Percentiles rank a stretch among this genome's conserved stretches.
phyloP scores from a whole-genome alignment of 1,140 invertebrate genomes.

The Octopus bimaculoides region DNA sequence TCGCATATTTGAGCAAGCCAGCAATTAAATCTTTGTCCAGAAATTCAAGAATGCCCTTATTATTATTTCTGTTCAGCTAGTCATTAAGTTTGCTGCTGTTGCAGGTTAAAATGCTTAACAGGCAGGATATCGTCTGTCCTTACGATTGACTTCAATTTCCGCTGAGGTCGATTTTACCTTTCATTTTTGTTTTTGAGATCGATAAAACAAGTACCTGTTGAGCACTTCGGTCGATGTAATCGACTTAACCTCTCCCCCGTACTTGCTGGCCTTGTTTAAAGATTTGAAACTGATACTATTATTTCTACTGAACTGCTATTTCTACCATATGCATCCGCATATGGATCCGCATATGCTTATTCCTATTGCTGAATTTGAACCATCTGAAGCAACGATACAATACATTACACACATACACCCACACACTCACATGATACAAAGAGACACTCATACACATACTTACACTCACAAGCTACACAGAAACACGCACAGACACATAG shows the following conservation, averaged over 20 bases:
- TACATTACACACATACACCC: neutral
- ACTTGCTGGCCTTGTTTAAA: neutral
- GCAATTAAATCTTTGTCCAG: too few relatives aligned
- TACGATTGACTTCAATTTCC: too few relatives aligned
- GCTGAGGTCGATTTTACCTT: too few relatives aligned
- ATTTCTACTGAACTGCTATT: neutral
- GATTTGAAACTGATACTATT: neutral
- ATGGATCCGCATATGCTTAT: neutral
- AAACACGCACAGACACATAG: too few relatives aligned
- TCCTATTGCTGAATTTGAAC: neutral
- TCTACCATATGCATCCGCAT: neutral
- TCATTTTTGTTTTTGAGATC: too few relatives aligned
- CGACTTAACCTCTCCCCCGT: neutral
- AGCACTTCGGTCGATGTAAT: neutral
- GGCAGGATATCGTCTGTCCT: too few relatives aligned
- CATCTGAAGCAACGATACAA: neutral
- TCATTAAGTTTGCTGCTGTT: neutral
- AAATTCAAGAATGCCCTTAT: neutral
- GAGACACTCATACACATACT: too few relatives aligned
- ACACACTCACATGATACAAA: too few relatives aligned
- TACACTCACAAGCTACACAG: too few relatives aligned
- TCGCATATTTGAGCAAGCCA: too few relatives aligned
- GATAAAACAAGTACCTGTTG: too few relatives aligned
- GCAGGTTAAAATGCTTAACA: too few relatives aligned
- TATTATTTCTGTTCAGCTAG: neutral